Evolutionary conservation across 2,888 invertebrate genomes (phyloP), one percentile per base, ranked within the genome.

Genomic region (Callyntrura sp.): DNA sequence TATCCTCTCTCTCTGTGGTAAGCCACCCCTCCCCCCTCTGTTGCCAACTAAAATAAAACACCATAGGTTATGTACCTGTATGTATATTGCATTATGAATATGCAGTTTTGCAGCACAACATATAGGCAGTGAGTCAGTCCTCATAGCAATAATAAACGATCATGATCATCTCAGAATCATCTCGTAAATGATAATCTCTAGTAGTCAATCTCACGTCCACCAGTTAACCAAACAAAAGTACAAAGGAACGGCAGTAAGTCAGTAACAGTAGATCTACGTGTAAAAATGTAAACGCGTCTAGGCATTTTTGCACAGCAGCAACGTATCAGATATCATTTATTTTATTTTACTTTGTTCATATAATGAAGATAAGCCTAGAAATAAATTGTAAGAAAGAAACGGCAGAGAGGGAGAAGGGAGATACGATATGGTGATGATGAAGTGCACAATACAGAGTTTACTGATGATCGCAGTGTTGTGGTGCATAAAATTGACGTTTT

Each of bases 401-500:
- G 17, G 1, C 70, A 35, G 12, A 70, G 11, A n/a, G 35, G 11
- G 8, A 55, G 25, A 60, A n/a, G 35, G 11, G 8, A 55, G 25
- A 60, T 60, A 60, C n/a, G 23, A 55, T 73, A 73, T 78, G 78
- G 43, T 43, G 70, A 70, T 70, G 43, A 70, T 70, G 70, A n/a
- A 43, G 43, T 70, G 70, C 43, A 62, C n/a, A 70, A 17, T 35
- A 68, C 79, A 78, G 51, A 35, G 35, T 65, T 65, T 60, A 23
- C 20, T 23, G 60, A 8, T 60, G 60, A 60, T 60, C 60, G 17
- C 87, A 73, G 88, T 82, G 82, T 88, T 88, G 82, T 73, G 88
- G 83, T 88, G 88, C 88, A 83, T 88, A 76, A 83, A 88, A 88
- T 88, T 88, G 88, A 88, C 88, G 88, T 76, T 88, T 88, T 35